Evolutionary conservation across 2,113 vertebrate genomes (phyloP), one percentile per base, ranked within the genome.

Genomic region (Salvelinus namaycush): DNA sequence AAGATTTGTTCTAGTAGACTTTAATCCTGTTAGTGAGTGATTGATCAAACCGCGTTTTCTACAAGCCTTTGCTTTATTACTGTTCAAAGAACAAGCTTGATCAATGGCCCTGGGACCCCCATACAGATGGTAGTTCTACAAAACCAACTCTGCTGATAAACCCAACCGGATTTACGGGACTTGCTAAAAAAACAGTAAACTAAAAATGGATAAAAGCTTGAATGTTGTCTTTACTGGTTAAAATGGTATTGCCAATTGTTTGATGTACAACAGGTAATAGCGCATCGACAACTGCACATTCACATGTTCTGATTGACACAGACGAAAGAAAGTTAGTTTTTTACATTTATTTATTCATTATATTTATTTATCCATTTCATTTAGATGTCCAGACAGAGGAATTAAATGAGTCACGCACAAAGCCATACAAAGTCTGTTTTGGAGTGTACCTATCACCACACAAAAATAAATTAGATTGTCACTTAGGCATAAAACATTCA

Each of bases 401-500:
- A 79, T 76, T 64, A 73, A 44, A 79, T 65, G 14, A 73, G 68
- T 59, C 65, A 44, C 39, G 9, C 39, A 44, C 39, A 44, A 44
- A 12, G 39, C 39, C 71, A 44, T 44, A 44, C 9, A 44, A 12
- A 69, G 49, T 31, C 68, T 70, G n/a, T 68, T 74, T 78, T 69
- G 59, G 39, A 67, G 71, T 71, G 76, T 64, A 54, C 74, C 34
- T 72, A 62, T 69, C 79, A 65, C 67, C 48, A 76, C 24, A 31
- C 54, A 79, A 74, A 44, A 62, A 76, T 83, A 79, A 80, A 83
- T 80, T 48, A 79, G 77, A 78, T 66, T 74, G 76, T 83, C 81
- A 80, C 75, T 77, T 68, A 70, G 71, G 71, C 77, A 69, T 71
- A 65, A 51, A 34, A 68, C 44, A 74, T 79, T 76, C 74, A 72